A percentile compares a stretch with the other conserved stretches of the same genome.
Conservation (phyloP, 2,113 vertebrate genomes). For the Gobius niger region DNA sequence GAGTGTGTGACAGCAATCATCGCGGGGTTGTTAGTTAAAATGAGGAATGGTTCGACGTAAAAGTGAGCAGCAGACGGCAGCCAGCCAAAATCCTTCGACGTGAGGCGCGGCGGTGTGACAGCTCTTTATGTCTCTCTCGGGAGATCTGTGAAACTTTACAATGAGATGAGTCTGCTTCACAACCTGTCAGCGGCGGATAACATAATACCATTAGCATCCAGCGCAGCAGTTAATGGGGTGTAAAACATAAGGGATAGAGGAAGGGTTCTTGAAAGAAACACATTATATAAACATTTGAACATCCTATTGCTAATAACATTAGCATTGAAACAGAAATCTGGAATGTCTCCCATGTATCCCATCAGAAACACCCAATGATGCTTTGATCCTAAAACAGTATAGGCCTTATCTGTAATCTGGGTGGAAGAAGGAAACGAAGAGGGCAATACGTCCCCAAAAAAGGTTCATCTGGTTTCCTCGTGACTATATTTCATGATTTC, state of each 20-base stretch:
- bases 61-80: conserved; percentile 29
- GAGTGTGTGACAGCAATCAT: conserved; percentile 41
- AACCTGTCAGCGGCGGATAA: background rate
- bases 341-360: too few relatives aligned
- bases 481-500: too few relatives aligned
- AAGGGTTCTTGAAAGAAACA: background rate
- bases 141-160: conserved; percentile 10
- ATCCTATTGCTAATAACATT: too few relatives aligned
- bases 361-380: too few relatives aligned
- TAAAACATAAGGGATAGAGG: background rate
- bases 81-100: conserved; percentile 19
- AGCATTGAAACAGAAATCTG: too few relatives aligned
- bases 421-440: too few relatives aligned
- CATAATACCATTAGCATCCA: background rate
- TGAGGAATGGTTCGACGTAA: conserved; percentile 33
- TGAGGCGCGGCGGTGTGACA: conserved; percentile 25
- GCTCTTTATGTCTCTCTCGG: conserved; percentile 5
- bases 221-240: background rate
- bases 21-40: conserved; percentile 39
- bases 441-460: too few relatives aligned
- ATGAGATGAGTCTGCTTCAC: background rate
- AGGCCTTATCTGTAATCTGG: too few relatives aligned
- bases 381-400: too few relatives aligned
- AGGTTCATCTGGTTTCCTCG: too few relatives aligned
- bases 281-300: background rate